phyloP scores from a whole-genome alignment of 2,888 invertebrate genomes.

The Tuta absoluta region DNA sequence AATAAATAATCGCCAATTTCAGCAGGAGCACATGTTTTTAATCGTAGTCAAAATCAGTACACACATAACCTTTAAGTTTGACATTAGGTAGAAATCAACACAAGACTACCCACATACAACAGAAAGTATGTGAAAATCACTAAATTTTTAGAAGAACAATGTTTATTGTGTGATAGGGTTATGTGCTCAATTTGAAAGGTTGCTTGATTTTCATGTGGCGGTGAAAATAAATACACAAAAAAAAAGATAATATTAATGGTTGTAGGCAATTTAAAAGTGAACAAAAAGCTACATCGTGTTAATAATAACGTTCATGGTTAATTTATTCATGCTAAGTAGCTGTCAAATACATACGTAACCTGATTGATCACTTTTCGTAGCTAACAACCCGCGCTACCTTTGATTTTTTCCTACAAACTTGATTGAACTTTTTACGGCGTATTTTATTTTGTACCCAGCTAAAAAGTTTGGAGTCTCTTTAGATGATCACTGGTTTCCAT shows the following conservation, averaged over 20 bases:
- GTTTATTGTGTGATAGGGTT: background rate
- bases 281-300: background rate
- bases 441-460: slow-evolving; percentile 31
- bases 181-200: background rate
- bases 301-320: background rate
- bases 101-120: no score
- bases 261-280: background rate
- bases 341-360: slow-evolving; percentile 49
- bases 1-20: no score
- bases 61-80: no score
- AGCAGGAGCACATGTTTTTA: no score
- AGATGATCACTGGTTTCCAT: slow-evolving; percentile 25
- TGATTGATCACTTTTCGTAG: slow-evolving; percentile 40
- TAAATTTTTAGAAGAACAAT: slow-evolving; percentile 2
- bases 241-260: no score
- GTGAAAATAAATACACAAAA: background rate
- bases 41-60: no score
- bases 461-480: slow-evolving; percentile 29
- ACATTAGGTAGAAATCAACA: no score
- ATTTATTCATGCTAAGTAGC: slow-evolving; percentile 38
- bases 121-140: background rate
- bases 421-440: slow-evolving; percentile 33
- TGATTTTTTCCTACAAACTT: slow-evolving; percentile 35
- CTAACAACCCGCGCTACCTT: background rate
- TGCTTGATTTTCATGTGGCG: no score